Evolutionary conservation across 2,888 invertebrate genomes (phyloP).

Genomic region (Andrena dorsata): DNA sequence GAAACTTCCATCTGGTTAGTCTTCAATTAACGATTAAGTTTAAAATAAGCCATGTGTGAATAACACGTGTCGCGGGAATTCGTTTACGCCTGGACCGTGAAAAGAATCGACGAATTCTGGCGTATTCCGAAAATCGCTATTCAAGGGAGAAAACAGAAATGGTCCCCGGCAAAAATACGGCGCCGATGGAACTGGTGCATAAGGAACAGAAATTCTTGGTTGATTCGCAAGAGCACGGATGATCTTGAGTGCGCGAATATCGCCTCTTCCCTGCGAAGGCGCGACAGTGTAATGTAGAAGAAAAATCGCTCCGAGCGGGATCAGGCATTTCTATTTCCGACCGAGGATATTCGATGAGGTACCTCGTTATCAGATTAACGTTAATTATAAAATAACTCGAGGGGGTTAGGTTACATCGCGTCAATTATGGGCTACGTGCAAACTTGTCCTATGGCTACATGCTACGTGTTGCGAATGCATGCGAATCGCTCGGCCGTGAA

Average conservation of each 20-base stretch:
- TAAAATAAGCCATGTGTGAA: no score
- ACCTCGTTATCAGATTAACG: slow-evolving; percentile 34
- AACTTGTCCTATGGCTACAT: slow-evolving; percentile 29
- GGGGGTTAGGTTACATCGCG: neutral
- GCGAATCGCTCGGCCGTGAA: slow-evolving; percentile 25
- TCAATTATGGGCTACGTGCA: slow-evolving; percentile 48
- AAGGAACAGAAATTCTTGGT: neutral
- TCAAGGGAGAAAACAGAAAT: neutral
- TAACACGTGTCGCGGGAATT: neutral
- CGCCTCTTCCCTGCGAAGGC: neutral
- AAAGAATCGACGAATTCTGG: neutral
- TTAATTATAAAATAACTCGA: slow-evolving; percentile 39
- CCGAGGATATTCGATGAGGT: neutral
- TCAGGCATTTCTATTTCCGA: neutral
- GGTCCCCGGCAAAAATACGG: slow-evolving; percentile 4
- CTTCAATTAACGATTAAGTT: no score
- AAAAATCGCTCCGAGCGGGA: neutral
- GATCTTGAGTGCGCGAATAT: neutral
- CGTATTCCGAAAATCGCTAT: neutral
- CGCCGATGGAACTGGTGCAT: neutral
- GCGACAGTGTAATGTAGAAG: neutral
- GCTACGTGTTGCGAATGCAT: slow-evolving; percentile 37
- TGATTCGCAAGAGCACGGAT: neutral
- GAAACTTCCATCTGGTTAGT: no score
- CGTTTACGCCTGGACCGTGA: neutral